These are phyloP conservation scores for Cantharis rustica DNA, from an alignment of 2,888 invertebrate genomes.

Conservation along the genomic window DNA sequence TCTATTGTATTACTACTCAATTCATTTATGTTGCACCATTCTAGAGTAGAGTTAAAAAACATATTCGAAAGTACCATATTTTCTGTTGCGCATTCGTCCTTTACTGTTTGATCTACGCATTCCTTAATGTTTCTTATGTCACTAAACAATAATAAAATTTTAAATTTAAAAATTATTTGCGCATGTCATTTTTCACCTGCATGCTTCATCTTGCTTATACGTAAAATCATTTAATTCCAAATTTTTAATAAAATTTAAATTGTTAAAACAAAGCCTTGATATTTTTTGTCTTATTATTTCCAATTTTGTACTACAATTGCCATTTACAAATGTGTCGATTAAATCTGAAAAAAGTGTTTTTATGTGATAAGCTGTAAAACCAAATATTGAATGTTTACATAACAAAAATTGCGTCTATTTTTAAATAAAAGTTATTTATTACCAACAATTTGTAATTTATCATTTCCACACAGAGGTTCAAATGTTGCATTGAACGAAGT, in stretches of 20 bases:
- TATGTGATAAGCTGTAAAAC: not conserved
- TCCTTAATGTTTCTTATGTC: not conserved
- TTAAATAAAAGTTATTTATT: not conserved
- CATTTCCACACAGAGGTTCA: not conserved
- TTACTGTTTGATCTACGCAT: not conserved
- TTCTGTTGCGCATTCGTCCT: not conserved
- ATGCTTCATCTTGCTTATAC: not conserved
- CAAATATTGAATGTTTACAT: not conserved
- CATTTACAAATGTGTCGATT: not conserved
- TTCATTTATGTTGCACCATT: not conserved
- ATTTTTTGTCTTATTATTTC: not conserved
- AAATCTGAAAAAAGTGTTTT: not conserved
- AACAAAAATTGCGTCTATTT: not conserved
- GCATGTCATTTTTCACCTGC: not conserved
- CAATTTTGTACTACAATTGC: not conserved
- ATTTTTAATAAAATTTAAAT: not conserved
- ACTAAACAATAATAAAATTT: not conserved
- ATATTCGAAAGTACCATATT: not conserved
- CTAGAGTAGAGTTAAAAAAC: not conserved
- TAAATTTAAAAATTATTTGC: not conserved
- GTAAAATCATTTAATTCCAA: not conserved
- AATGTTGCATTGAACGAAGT: not conserved
- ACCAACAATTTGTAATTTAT: not conserved
- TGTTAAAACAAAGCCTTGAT: not conserved
- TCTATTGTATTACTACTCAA: not conserved